Conservation (phyloP, 2,113 vertebrate genomes). For the Talpa occidentalis region DNA sequence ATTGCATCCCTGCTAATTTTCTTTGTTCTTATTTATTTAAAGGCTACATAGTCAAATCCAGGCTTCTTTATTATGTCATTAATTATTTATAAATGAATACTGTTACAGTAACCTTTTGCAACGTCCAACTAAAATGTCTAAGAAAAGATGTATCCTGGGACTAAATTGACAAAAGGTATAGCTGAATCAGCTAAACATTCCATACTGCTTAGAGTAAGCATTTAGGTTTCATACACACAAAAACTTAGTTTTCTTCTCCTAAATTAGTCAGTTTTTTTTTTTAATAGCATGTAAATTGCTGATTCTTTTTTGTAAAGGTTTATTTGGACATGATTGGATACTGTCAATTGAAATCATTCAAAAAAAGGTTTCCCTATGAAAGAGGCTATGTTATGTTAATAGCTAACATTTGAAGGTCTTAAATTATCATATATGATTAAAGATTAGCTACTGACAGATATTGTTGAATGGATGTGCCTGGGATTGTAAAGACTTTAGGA, state of each 20-base stretch:
- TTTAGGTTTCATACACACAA: constrained; percentile 41
- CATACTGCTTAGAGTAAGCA: constrained; percentile 32
- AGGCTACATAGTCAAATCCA: constrained; percentile 53
- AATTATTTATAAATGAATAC: constrained; percentile 82
- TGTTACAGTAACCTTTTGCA: constrained; percentile 71
- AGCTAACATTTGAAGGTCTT: background rate
- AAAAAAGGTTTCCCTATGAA: background rate
- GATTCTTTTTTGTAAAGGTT: background rate
- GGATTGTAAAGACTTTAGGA: background rate
- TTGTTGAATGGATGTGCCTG: background rate
- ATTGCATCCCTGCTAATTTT: constrained; percentile 70
- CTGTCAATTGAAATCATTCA: constrained; percentile 19
- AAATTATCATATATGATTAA: constrained; percentile 5
- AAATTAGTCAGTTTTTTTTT: constrained; percentile 18
- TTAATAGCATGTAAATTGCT: background rate
- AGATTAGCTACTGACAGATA: background rate
- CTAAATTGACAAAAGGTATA: constrained; percentile 75
- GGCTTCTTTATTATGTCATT: constrained; percentile 77
- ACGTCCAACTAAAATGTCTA: constrained; percentile 67
- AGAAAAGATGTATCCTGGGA: constrained; percentile 68
- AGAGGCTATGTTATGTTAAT: background rate
- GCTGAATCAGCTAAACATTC: constrained; percentile 53
- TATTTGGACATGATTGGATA: background rate
- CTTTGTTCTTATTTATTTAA: constrained; percentile 68
- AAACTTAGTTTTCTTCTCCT: constrained; percentile 51